Percentiles rank a stretch among this genome's conserved stretches.
phyloP scores from a whole-genome alignment of 2,113 vertebrate genomes.

The Apodemus speciosus region DNA sequence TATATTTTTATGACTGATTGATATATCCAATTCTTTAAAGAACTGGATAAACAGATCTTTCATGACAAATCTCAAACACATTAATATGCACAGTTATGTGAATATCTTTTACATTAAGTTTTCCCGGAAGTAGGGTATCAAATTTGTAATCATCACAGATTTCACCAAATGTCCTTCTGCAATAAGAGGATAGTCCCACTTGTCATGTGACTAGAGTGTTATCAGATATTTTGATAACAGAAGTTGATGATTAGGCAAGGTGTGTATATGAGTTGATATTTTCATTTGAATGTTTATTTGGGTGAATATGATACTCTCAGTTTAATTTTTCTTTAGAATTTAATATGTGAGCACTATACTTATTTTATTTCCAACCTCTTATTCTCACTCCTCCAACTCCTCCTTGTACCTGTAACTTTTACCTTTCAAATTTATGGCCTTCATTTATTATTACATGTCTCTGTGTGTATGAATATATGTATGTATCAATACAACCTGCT shows the following conservation, averaged over 20 bases:
- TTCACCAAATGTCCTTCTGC: background rate
- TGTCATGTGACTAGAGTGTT: background rate
- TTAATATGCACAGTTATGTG: background rate
- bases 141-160: constrained; percentile 13
- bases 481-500: background rate
- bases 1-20: background rate
- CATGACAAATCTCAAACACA: background rate
- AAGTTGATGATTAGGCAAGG: background rate
- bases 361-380: background rate
- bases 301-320: background rate
- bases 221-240: background rate
- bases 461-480: background rate
- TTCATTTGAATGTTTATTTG: background rate
- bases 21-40: background rate
- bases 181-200: background rate
- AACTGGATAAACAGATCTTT: background rate
- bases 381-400: background rate
- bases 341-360: background rate
- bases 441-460: background rate
- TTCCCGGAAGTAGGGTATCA: background rate
- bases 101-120: background rate
- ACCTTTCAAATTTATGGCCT: background rate
- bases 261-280: background rate
- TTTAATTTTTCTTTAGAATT: background rate
- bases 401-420: background rate